Conservation (phyloP, 1,140 invertebrate species). For the Orchesella cincta region DNA sequence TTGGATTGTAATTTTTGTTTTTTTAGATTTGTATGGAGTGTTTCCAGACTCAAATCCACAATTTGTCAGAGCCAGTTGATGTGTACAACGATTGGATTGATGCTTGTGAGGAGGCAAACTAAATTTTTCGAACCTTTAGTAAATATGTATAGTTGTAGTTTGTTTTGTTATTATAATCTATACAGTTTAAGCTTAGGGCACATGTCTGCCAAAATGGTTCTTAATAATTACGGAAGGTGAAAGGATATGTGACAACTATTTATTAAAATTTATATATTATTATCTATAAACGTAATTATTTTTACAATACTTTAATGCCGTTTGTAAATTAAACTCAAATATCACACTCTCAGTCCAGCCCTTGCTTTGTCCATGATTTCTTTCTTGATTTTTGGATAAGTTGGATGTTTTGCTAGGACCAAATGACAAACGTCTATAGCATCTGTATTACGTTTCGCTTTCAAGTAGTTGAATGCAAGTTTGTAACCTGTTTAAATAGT, state of each 20-base stretch:
- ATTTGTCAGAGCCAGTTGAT: conserved; percentile 94
- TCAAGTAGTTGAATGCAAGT: conserved; percentile 87
- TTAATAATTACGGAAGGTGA: not conserved
- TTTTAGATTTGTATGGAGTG: conserved; percentile 96
- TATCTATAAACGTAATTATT: not conserved
- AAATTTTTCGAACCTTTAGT: not conserved
- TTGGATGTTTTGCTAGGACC: conserved; percentile 77
- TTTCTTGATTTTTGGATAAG: conserved; percentile 87
- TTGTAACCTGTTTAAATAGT: conserved; percentile 72
- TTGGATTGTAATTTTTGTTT: no score
- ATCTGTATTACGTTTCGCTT: conserved; percentile 84
- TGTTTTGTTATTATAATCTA: no score
- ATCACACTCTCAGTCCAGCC: conserved; percentile 72
- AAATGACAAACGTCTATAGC: conserved; percentile 81
- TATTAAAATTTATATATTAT: not conserved
- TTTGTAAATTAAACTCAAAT: conserved; percentile 9
- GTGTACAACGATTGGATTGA: conserved; percentile 99
- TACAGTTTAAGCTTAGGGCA: no score
- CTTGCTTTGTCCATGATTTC: conserved; percentile 95
- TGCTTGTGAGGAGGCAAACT: conserved; percentile 92
- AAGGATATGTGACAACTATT: not conserved
- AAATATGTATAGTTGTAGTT: not conserved
- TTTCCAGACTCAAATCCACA: conserved; percentile 95
- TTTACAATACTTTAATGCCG: not conserved
- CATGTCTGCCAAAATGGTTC: not conserved